Base-by-base conservation (phyloP, 2,888 invertebrate genomes). In the Clanis bilineata region DNA sequence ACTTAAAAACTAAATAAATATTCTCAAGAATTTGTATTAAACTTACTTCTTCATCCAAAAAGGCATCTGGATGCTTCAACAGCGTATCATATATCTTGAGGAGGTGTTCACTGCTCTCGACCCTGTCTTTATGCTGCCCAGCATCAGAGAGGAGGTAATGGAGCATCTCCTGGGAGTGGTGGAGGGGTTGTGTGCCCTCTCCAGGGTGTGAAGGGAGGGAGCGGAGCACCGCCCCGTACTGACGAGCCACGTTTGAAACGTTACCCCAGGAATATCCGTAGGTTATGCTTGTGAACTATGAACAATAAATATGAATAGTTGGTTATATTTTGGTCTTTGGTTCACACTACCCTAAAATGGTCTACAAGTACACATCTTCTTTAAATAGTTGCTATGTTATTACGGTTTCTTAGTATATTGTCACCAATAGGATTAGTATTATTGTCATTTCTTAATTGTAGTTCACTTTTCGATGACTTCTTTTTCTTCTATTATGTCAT, bases 11-110 rank as follows among this genome's bases (percentile, higher is more conserved):
- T 4, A 25, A 25, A 4, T 25, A 25, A 25, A 25, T 6, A 25
- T 25, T 4, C 25, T 12, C 5, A 39, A 39, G 22, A 18, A n/a
- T 22, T 22, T 56, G 9, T 25, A 0, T 41, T 6, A 23, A 18
- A 79, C 89, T 82, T 81, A 96, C 96, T 94, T 95, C 94, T 83
- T 95, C 95, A 85, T 94, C 95, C 63, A 96, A 93, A 69, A 96
- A 93, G 10, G 96, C 94, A 72, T 94, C 93, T 36, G 94, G 93
- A 70, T 90, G 84, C 63, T 82, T 85, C 47, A 92, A 65, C 41
- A 92, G 68, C 7, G 78, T 83, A 36, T 91, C 88, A 56, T 80
- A 90, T 38, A 91, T 94, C 72, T 93, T 93, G 68, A 96, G 85
- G 56, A 97, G 91, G 68, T 93, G 93, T 79, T 95, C 94, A 43